Evolutionary conservation across 2,888 invertebrate species (phyloP).

Genomic region (Troilus luridus): DNA sequence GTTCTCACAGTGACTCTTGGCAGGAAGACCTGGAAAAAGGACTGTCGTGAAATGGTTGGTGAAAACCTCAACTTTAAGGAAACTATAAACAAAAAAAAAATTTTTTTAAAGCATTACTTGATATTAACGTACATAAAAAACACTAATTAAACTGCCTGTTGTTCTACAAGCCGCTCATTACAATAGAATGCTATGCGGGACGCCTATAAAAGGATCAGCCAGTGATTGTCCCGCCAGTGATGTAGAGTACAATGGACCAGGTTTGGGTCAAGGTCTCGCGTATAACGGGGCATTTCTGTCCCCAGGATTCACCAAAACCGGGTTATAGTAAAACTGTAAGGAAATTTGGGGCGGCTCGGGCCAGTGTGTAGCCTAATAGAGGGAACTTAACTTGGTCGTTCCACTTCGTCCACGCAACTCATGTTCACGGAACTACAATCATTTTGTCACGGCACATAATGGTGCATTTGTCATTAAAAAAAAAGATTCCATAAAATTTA

Average conservation of each 20-base stretch:
- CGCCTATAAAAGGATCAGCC: background rate
- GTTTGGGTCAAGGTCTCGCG: slow-evolving; percentile 33
- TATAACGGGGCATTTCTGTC: background rate
- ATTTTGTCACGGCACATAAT: background rate
- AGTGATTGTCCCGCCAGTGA: background rate
- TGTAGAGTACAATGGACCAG: background rate
- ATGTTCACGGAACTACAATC: background rate
- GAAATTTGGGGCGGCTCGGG: background rate
- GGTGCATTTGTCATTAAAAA: background rate
- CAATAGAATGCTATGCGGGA: background rate
- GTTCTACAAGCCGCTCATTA: background rate
- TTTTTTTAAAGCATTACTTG: too few species aligned
- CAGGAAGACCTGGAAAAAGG: too few species aligned
- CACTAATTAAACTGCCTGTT: background rate
- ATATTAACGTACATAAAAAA: too few species aligned
- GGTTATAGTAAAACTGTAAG: background rate
- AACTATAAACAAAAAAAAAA: too few species aligned
- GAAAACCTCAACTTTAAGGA: too few species aligned
- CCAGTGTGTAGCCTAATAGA: background rate
- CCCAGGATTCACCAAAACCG: background rate
- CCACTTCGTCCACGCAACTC: slow-evolving; percentile 27
- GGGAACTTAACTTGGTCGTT: background rate
- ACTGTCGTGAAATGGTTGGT: too few species aligned
- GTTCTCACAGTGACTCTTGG: too few species aligned
- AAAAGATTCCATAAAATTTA: too few species aligned